Base-by-base conservation (phyloP, 2,888 invertebrate species). In the Melikaiella ostensackeni region DNA sequence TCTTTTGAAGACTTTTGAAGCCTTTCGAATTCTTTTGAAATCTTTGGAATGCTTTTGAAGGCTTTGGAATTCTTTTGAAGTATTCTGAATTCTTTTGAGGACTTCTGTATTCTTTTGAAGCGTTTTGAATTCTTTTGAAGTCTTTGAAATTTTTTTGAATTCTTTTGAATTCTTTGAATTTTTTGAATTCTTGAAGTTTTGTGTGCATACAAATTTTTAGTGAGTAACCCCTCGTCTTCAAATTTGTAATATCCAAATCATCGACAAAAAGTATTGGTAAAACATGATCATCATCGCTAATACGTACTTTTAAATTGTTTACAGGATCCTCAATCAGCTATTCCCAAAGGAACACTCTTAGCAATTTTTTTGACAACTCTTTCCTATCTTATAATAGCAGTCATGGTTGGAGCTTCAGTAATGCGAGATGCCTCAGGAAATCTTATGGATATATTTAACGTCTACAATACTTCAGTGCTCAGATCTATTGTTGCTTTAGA, bases 311-410 rank as follows among this genome's bases (percentile, higher is more conserved):
- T n/a, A 70, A 63, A 62, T 57, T 63, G 3, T 50, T 50, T 74
- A 42, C 63, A 97, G 97, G 97, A 98, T 92, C 97, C 97, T 0
- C 96, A 96, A 92, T 95, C 94, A 81, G 95, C 97, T 0, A 97
- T 97, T 84, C 97, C 97, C 0, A 98, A 98, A 91, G 99, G 99
- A 76, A 99, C 99, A 0, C 92, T 99, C 4, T 91, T 97, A 33
- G 98, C 99, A 0, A 98, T 99, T 83, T 81, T 96, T 0, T 93
- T 99, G 24, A 98, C 98, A 0, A 97, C 98, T 0, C 77, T 94
- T 0, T 96, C 98, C 30, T 99, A 99, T 91, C 89, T 99, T 61
- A 74, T 95, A 38, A 97, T 98, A 93, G 97, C 97, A 0, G 86
- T 97, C 73, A 93, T 97, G 84, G 94, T 96, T 19, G 97, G 97